These are phyloP conservation scores for Drosophila differens DNA, from an alignment of 2,888 invertebrate genomes.

Conservation along the genomic window DNA sequence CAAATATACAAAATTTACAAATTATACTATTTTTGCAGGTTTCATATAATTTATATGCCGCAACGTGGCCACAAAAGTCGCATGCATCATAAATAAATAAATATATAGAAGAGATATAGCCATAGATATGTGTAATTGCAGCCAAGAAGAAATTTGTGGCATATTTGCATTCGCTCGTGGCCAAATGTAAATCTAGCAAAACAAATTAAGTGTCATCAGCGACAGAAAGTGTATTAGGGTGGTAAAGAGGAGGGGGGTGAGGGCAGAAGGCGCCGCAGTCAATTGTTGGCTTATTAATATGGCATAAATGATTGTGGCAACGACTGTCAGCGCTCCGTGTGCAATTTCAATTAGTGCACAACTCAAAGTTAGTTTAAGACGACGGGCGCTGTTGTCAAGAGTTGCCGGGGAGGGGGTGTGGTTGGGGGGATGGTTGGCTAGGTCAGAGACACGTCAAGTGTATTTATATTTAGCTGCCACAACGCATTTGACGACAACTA, in stretches of 20 bases:
- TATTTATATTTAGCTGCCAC: constrained; percentile 61
- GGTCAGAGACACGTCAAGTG: constrained; percentile 32
- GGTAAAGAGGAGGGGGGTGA: background rate
- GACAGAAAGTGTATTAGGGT: background rate
- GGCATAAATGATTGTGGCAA: constrained; percentile 57
- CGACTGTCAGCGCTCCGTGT: constrained; percentile 32
- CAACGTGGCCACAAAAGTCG: constrained; percentile 56
- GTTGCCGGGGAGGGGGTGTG: background rate
- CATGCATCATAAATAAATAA: constrained; percentile 66
- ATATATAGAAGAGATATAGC: constrained; percentile 23
- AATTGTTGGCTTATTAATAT: constrained; percentile 36
- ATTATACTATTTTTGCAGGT: constrained; percentile 2
- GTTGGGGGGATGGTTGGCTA: constrained; percentile 1
- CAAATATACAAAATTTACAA: background rate
- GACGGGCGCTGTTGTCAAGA: constrained; percentile 28
- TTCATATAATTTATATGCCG: constrained; percentile 71
- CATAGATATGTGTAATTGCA: constrained; percentile 32
- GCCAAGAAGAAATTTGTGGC: constrained; percentile 35
- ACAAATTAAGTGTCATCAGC: constrained; percentile 60
- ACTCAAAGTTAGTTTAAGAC: constrained; percentile 60
- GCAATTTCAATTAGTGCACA: constrained; percentile 69
- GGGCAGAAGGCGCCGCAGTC: background rate
- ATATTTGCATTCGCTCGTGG: constrained; percentile 55
- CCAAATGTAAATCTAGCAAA: constrained; percentile 56
- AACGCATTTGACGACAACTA: constrained; percentile 60